These are phyloP conservation scores for Brachionus paranguensis DNA, from an alignment of 1,140 invertebrate species.

Conservation along the genomic window DNA sequence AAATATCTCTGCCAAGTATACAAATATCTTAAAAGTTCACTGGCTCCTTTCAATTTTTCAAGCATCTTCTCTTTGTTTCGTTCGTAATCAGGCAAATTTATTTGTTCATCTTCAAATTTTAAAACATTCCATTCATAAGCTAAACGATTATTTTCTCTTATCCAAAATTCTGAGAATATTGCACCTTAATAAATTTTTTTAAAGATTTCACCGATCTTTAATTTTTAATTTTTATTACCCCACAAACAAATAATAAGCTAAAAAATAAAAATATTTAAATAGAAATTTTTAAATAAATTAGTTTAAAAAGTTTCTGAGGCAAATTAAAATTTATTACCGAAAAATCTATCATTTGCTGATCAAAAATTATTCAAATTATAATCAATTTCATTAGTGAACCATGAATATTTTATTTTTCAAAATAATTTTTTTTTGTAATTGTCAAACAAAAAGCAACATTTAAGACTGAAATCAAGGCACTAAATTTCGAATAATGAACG, in stretches of 20 bases:
- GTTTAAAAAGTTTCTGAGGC: neutral
- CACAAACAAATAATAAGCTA: constrained; percentile 54
- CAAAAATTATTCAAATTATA: no score
- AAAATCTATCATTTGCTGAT: no score
- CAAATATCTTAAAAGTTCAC: constrained; percentile 48
- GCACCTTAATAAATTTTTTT: constrained; percentile 48
- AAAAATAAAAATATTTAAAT: no score
- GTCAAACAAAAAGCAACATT: no score
- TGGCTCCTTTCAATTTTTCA: constrained; percentile 47
- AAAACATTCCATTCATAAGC: constrained; percentile 57
- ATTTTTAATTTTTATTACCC: constrained; percentile 47
- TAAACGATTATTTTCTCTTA: constrained; percentile 50
- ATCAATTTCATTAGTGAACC: no score
- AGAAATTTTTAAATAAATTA: neutral
- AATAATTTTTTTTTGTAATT: no score
- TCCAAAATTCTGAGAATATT: constrained; percentile 57
- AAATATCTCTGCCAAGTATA: constrained; percentile 47
- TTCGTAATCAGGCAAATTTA: constrained; percentile 54
- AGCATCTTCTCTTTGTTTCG: constrained; percentile 44
- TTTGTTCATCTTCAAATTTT: constrained; percentile 54
- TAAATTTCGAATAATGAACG: no score
- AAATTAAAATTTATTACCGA: neutral
- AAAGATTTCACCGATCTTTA: neutral
- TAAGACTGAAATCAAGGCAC: no score
- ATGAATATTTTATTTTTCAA: no score